Conservation (phyloP, 2,113 vertebrate genomes). For the Coreoperca whiteheadi region DNA sequence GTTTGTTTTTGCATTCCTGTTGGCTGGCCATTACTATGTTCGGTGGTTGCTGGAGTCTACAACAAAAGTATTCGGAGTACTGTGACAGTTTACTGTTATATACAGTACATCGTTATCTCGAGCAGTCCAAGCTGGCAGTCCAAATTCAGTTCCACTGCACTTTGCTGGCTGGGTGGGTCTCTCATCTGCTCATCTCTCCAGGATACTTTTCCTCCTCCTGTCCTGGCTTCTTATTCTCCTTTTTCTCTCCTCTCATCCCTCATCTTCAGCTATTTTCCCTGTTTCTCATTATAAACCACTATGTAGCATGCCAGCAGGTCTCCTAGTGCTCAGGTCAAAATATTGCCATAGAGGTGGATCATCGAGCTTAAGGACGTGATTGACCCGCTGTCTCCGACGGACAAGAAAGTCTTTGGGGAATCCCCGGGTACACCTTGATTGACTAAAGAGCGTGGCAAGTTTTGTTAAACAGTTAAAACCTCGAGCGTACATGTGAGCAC, state of each 20-base stretch:
- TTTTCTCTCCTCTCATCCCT: background rate
- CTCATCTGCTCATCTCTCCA: constrained; percentile 27
- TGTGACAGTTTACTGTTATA: constrained; percentile 8
- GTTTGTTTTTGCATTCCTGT: constrained; percentile 22
- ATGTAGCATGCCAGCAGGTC: constrained; percentile 20
- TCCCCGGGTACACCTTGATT: constrained; percentile 16
- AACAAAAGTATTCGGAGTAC: background rate
- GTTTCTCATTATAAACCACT: constrained; percentile 24
- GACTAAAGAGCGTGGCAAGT: constrained; percentile 15
- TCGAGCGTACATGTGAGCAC: background rate
- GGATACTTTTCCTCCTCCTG: constrained; percentile 24
- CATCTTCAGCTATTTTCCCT: constrained; percentile 17
- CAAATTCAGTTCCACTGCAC: background rate
- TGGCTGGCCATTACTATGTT: background rate
- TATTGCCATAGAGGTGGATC: constrained; percentile 28
- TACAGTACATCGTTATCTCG: constrained; percentile 33
- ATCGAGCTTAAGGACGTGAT: background rate
- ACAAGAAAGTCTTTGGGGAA: constrained; percentile 13
- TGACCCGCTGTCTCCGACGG: constrained; percentile 2
- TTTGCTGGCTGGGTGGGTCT: constrained; percentile 2
- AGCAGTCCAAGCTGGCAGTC: constrained; percentile 1
- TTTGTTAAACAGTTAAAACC: constrained; percentile 37
- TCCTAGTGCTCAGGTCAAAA: constrained; percentile 27
- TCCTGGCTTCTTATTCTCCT: background rate
- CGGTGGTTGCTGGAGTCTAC: background rate